Evolutionary conservation across 2,797 vertebrate genomes (phyloP).

Genomic region (Anguilla anguilla): DNA sequence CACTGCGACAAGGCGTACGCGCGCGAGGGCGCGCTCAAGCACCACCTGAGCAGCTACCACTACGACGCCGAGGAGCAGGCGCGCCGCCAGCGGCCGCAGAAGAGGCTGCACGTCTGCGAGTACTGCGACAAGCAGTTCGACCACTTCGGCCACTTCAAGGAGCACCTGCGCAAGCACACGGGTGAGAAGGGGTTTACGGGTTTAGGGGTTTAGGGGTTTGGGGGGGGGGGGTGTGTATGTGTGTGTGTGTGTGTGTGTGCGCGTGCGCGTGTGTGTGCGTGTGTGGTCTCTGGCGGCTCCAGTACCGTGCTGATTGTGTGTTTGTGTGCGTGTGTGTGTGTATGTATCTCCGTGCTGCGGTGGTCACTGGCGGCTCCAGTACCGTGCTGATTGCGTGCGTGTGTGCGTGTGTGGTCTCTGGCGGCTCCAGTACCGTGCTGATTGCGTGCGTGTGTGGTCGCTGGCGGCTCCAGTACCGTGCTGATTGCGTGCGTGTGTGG

Average conservation of each 20-base stretch:
- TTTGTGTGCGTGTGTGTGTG: not conserved
- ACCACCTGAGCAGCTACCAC: constrained; percentile 90
- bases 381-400: no score
- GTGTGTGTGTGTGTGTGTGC: not conserved
- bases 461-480: no score
- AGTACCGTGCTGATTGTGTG: no score
- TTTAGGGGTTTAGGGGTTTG: no score
- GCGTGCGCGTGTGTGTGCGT: constrained; percentile 16
- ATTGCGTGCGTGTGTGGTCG: no score
- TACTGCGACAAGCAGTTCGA: constrained; percentile 97
- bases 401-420: no score
- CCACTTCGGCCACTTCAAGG: constrained; percentile 99
- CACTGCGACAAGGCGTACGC: constrained; percentile 94
- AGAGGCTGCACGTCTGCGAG: constrained; percentile 95
- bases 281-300: no score
- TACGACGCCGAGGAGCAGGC: constrained; percentile 87
- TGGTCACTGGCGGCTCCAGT: no score
- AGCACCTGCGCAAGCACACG: constrained; percentile 95
- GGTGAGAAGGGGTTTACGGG: constrained; percentile 79
- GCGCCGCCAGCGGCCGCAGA: constrained; percentile 86
- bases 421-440: no score
- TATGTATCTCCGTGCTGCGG: no score
- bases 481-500: not conserved
- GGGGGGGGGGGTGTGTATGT: no score
- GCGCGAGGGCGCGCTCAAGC: constrained; percentile 91